A percentile compares a stretch with the other conserved stretches of the same genome.
Evolutionary conservation across 2,888 invertebrate species (phyloP).

Genomic region (Trypoxylon attenuatum): DNA sequence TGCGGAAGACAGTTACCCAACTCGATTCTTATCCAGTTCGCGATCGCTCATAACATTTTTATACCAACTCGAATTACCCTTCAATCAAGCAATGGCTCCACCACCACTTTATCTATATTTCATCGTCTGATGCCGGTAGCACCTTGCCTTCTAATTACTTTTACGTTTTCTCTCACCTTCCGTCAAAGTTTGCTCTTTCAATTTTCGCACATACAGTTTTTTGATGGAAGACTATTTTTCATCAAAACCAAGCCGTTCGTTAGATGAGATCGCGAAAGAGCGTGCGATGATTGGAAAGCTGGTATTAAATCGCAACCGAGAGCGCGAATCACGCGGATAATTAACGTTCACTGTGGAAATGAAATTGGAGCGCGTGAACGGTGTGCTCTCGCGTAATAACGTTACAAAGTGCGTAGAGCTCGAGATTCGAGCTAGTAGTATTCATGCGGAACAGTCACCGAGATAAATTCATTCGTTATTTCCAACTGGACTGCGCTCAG

Average conservation of each 20-base stretch:
- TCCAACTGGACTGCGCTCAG: conserved; percentile 38
- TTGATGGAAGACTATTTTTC: too few relatives aligned
- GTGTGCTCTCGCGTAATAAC: conserved; percentile 28
- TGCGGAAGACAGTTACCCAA: not conserved
- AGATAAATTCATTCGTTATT: conserved; percentile 58
- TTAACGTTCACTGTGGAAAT: conserved; percentile 36
- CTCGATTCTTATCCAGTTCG: conserved; percentile 13
- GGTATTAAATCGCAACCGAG: conserved; percentile 9
- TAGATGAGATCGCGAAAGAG: not conserved
- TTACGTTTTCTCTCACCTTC: too few relatives aligned
- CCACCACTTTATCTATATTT: not conserved
- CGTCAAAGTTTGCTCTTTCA: too few relatives aligned
- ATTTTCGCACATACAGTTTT: too few relatives aligned
- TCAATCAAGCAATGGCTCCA: conserved; percentile 1
- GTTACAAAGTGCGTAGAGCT: conserved; percentile 19
- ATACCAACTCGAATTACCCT: conserved; percentile 1
- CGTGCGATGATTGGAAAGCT: not conserved
- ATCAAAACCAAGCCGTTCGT: not conserved
- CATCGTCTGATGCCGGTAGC: too few relatives aligned
- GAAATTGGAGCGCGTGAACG: conserved; percentile 12
- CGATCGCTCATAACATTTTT: conserved; percentile 17
- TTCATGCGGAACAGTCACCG: conserved; percentile 33
- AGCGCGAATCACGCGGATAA: conserved; percentile 21
- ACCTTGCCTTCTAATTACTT: too few relatives aligned
- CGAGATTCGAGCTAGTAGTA: conserved; percentile 8